phyloP scores from a whole-genome alignment of 2,797 vertebrate species.

The Mallotus villosus region DNA sequence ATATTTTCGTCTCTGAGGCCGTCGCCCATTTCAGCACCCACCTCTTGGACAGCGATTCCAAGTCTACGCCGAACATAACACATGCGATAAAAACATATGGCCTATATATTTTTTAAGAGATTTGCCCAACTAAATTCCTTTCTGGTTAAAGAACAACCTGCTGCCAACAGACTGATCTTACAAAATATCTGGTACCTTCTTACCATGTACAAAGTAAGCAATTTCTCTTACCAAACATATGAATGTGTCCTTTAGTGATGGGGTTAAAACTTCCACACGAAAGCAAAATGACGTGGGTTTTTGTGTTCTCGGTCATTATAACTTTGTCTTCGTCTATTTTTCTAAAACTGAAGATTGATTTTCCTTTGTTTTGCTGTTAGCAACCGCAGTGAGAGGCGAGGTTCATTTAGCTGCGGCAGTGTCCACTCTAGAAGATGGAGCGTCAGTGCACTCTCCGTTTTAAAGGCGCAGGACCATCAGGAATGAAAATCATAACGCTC shows the following conservation, averaged over 20 bases:
- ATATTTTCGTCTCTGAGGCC: conserved; percentile 22
- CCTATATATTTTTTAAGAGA: neutral
- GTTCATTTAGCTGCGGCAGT: conserved; percentile 54
- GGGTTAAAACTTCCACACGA: conserved; percentile 98
- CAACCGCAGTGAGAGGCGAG: conserved; percentile 53
- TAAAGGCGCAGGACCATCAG: conserved; percentile 41
- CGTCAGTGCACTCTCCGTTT: conserved; percentile 39
- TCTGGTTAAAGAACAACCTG: neutral
- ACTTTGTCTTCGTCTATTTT: neutral
- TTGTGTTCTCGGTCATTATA: conserved; percentile 87
- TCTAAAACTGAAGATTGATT: conserved; percentile 24
- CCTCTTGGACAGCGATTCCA: conserved; percentile 58
- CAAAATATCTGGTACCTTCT: conserved; percentile 19
- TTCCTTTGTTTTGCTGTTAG: conserved; percentile 45
- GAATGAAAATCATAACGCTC: neutral
- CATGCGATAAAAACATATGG: neutral
- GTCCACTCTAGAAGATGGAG: conserved; percentile 34
- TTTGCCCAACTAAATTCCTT: neutral
- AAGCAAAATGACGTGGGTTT: conserved; percentile 94
- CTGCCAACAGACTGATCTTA: conserved; percentile 2
- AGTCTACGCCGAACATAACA: conserved; percentile 7
- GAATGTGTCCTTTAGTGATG: conserved; percentile 95
- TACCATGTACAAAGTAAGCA: too few species aligned
- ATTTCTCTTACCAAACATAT: conserved; percentile 92
- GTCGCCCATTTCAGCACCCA: conserved; percentile 71